These are phyloP conservation scores for Trichopria drosophilae DNA, from an alignment of 2,888 invertebrate genomes.

Conservation along the genomic window DNA sequence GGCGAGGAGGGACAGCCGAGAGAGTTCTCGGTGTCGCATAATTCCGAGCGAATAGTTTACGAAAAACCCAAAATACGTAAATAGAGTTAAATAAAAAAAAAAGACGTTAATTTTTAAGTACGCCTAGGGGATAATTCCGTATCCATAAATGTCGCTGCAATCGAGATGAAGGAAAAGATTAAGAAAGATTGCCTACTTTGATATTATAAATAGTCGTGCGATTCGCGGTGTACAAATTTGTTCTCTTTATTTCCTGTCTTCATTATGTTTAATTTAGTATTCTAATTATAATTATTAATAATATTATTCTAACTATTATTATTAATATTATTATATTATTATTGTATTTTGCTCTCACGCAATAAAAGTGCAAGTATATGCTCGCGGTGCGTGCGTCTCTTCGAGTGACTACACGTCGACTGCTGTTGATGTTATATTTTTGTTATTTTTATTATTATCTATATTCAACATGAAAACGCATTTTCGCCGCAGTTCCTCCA, in stretches of 20 bases:
- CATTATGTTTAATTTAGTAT: slow-evolving; percentile 30
- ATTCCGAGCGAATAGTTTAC: no score
- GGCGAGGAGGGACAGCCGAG: no score
- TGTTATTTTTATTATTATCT: slow-evolving; percentile 53
- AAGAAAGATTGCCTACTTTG: slow-evolving; percentile 27
- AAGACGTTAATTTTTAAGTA: slow-evolving; percentile 24
- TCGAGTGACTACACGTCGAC: slow-evolving; percentile 48
- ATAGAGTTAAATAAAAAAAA: slow-evolving; percentile 28
- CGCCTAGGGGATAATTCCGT: no score
- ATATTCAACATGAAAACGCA: slow-evolving; percentile 40
- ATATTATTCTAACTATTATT: slow-evolving; percentile 30
- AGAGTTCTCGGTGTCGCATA: no score
- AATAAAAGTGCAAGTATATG: slow-evolving; percentile 44
- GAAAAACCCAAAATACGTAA: slow-evolving; percentile 35
- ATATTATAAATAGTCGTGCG: slow-evolving; percentile 40
- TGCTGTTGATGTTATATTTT: slow-evolving; percentile 58
- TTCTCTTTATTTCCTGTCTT: slow-evolving; percentile 30
- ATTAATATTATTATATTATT: slow-evolving; percentile 35
- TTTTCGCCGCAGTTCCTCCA: slow-evolving; percentile 35
- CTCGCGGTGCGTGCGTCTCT: slow-evolving; percentile 38
- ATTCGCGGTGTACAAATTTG: slow-evolving; percentile 44
- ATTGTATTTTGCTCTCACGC: slow-evolving; percentile 43
- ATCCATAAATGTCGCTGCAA: slow-evolving; percentile 25
- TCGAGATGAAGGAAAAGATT: slow-evolving; percentile 16
- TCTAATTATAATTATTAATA: slow-evolving; percentile 34